Conservation (phyloP, 2,113 vertebrate genomes). For the Petrocephalus zakoni region DNA sequence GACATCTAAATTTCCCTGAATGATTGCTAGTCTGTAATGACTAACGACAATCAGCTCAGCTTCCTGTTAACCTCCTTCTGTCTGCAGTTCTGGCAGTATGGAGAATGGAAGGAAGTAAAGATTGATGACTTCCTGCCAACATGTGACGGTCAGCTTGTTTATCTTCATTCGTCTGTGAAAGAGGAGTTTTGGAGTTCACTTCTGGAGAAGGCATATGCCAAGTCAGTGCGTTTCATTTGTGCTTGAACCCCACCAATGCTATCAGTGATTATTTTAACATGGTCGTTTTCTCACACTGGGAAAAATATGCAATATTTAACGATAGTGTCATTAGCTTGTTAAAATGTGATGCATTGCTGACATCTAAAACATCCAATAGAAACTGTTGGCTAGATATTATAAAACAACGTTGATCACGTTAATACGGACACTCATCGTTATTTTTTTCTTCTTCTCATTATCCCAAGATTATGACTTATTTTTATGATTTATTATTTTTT, state of each 20-base stretch:
- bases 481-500: too few relatives aligned
- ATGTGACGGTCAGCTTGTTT: slow-evolving; percentile 42
- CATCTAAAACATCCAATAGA: not conserved
- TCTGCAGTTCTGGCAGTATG: slow-evolving; percentile 66
- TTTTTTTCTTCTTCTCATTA: not conserved
- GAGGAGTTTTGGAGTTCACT: slow-evolving; percentile 65
- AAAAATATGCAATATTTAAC: not conserved
- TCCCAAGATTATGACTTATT: not conserved
- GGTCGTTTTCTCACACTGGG: not conserved
- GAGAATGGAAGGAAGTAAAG: slow-evolving; percentile 57
- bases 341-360: not conserved
- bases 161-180: slow-evolving; percentile 47
- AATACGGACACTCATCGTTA: not conserved
- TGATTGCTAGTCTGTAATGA: not conserved
- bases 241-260: not conserved
- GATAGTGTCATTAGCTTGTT: not conserved
- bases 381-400: not conserved
- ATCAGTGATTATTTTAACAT: not conserved
- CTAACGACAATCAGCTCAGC: not conserved
- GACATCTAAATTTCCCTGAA: not conserved
- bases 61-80: not conserved
- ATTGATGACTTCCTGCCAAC: slow-evolving; percentile 62
- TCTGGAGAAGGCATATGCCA: slow-evolving; percentile 69
- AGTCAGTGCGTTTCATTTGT: slow-evolving; percentile 47
- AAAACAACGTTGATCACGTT: not conserved